Conservation (phyloP, 2,888 invertebrate genomes). For the Lepidonotus clava region DNA sequence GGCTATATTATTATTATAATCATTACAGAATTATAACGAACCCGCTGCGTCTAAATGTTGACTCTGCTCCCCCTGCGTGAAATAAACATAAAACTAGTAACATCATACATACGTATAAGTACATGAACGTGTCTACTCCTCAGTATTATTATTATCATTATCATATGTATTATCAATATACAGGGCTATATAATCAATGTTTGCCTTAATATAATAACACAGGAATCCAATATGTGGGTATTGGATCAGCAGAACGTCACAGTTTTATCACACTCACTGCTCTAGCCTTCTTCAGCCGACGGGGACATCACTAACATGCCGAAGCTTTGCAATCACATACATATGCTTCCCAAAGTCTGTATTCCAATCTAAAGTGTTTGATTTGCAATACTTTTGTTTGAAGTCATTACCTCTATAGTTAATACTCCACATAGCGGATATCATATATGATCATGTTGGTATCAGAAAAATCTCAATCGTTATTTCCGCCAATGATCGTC, state of each 20-base stretch:
- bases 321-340: no score
- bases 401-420: no score
- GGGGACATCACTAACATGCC: background rate
- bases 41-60: conserved; percentile 29
- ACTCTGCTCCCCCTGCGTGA: conserved; percentile 53
- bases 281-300: background rate
- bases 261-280: conserved; percentile 45
- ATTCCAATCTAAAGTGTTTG: no score
- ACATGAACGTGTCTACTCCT: conserved; percentile 19
- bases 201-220: background rate
- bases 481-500: no score
- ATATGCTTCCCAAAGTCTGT: no score
- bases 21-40: background rate
- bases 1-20: conserved; percentile 26
- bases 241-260: conserved; percentile 51
- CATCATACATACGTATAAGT: background rate
- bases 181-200: conserved; percentile 31
- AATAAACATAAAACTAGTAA: conserved; percentile 15
- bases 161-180: background rate
- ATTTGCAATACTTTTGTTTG: no score
- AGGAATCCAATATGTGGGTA: conserved; percentile 10
- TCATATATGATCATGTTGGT: no score
- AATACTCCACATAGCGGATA: no score
- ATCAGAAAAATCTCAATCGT: no score
- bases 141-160: background rate